Base-by-base conservation (phyloP, 2,888 invertebrate genomes). In the Kuschelorhynchus macadamiae region DNA sequence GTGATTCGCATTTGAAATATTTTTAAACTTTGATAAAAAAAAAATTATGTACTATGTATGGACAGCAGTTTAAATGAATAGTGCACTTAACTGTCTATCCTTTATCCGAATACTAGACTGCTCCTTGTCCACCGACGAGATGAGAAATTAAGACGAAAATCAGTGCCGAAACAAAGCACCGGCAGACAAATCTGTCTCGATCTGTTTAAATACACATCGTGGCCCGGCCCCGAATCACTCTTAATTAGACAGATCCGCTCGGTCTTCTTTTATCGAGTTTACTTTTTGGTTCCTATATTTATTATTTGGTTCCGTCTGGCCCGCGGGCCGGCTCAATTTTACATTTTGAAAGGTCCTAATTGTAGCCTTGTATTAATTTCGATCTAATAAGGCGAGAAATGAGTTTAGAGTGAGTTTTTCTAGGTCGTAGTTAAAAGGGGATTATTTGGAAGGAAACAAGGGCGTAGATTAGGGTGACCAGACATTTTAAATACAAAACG, bases 211-310 rank as follows among this genome's bases (percentile, higher is more conserved):
- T 63, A 47, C 55, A 56, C 63, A 63, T 63, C 56, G 44, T n/a
- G 16, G 60, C 47, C 60, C 67, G 11, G 55, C 61, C 55, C 61
- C 36, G 32, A 60, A 66, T 59, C 66, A 53, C 53, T 61, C 55
- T 67, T 67, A 67, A 67, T 67, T 67, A 61, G 55, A 30, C 50
- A 52, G 57, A 65, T 65, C 65, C 65, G 55, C 44, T 53, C 42
- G 63, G 42, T 41, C 50, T 47, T 59, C 57, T 59, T 65, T 65
- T 59, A 59, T 44, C 25, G 9, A 59, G 50, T 50, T 57, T 42
- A n/a, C 21, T 46, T 33, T 62, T 62, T 55, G 36, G 53, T 21
- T 62, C 21, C 33, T 53, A 46, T 62, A 46, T 61, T 42, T 57
- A 46, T 62, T 62, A 25, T 62, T 62, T 44, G 64, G 56, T 64